Conservation (phyloP, 1,140 invertebrate species). For the Drosophila teissieri region DNA sequence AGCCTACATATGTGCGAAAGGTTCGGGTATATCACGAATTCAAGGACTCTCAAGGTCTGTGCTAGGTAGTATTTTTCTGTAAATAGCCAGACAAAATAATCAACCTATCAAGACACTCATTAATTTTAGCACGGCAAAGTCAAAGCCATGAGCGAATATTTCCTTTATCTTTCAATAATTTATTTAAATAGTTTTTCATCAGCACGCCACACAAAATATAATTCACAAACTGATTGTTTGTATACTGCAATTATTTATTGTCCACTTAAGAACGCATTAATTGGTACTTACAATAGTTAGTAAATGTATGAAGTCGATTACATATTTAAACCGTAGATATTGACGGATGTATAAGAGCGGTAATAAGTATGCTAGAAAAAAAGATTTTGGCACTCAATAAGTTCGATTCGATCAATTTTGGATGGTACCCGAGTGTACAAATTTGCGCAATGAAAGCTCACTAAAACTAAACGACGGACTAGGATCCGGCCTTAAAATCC, state of each 20-base stretch:
- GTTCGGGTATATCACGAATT: not conserved
- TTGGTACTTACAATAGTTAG: conserved; percentile 35
- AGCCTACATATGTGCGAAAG: conserved; percentile 50
- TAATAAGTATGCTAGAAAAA: conserved; percentile 22
- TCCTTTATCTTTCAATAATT: too few relatives aligned
- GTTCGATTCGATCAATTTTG: conserved; percentile 41
- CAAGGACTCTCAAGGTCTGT: conserved; percentile 3
- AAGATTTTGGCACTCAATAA: conserved; percentile 32
- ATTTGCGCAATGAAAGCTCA: conserved; percentile 24
- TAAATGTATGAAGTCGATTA: conserved; percentile 28
- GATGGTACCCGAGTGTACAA: conserved; percentile 55
- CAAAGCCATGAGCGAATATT: too few relatives aligned
- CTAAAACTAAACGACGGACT: conserved; percentile 54
- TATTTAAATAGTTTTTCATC: not conserved
- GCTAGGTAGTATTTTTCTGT: not conserved
- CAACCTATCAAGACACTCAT: too few relatives aligned
- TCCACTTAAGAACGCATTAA: conserved; percentile 58
- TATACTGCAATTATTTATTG: conserved; percentile 60
- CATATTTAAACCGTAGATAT: conserved; percentile 18
- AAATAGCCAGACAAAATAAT: too few relatives aligned
- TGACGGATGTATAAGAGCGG: conserved; percentile 31
- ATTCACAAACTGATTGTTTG: conserved; percentile 18
- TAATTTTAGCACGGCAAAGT: too few relatives aligned
- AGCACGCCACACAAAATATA: not conserved
- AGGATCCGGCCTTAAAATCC: conserved; percentile 30